Conservation (phyloP, 2,888 invertebrate species). For the Macrosoma leucophasiata region DNA sequence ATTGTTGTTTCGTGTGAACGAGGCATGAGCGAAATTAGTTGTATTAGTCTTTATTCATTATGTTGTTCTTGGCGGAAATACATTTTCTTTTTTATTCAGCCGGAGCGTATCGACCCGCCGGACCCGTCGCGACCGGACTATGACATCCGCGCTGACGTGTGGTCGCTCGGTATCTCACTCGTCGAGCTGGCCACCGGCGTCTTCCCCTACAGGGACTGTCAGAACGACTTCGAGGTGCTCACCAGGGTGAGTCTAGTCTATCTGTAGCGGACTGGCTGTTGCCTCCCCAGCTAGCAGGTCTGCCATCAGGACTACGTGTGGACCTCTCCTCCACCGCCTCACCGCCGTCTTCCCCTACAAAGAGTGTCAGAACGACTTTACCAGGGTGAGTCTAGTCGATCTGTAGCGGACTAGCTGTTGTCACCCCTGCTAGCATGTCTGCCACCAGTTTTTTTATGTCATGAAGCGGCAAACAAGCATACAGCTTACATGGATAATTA, state of each 20-base stretch:
- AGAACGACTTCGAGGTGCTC: constrained; percentile 98
- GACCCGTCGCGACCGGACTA: constrained; percentile 96
- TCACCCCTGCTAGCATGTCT: too few species aligned
- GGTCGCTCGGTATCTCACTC: constrained; percentile 97
- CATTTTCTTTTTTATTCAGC: constrained; percentile 71
- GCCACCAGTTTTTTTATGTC: too few species aligned
- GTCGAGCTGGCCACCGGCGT: constrained; percentile 98
- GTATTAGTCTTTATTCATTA: too few species aligned
- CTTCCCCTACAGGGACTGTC: constrained; percentile 96
- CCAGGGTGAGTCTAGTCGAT: constrained; percentile 75
- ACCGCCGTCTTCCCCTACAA: constrained; percentile 96
- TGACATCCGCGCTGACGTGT: constrained; percentile 99
- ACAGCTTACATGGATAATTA: too few species aligned
- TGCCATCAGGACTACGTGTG: too few species aligned
- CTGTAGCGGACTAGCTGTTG: background rate
- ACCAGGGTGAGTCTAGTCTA: constrained; percentile 77
- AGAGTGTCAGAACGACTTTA: constrained; percentile 97
- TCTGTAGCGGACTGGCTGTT: background rate
- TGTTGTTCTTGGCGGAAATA: too few species aligned
- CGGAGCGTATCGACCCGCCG: constrained; percentile 96
- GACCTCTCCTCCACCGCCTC: too few species aligned
- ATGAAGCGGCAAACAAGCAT: too few species aligned
- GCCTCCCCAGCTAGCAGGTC: too few species aligned
- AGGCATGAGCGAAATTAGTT: too few species aligned
- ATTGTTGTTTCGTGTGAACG: too few species aligned